Base-by-base conservation (phyloP, 2,797 vertebrate genomes). In the Pelobates cultripes region DNA sequence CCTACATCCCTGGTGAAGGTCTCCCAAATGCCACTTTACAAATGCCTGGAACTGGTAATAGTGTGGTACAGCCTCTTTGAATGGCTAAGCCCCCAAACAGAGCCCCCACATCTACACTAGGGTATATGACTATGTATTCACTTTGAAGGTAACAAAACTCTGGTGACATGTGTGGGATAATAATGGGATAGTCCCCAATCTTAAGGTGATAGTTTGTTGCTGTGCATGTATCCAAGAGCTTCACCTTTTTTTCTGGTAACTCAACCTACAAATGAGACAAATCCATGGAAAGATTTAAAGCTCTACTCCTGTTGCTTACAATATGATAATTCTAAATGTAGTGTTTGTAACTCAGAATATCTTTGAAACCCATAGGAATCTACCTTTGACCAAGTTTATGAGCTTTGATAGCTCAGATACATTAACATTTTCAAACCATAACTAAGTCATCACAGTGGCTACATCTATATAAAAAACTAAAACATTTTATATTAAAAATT, bases 191-290 rank as follows among this genome's bases (percentile, higher is more conserved):
- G 4, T 75, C 70, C 10, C 78, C 14, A 3, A 68, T 15, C 3
- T 80, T 80, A 8, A 67, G 3, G 1, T 43, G 28, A 15, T 9
- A 68, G 73, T 80, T 17, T 79, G 53, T 12, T 10, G 12, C 60
- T 43, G 42, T 73, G 70, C 43, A 73, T 73, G 41, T 55, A 73
- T 41, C 73, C 28, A 8, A 80, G 44, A 51, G 70, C 78, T 2
- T 67, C 28, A 67, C 28, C n/a, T 3, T 67, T 41, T 40, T 28
- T 40, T 67, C 64, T 7, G 64, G 64, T 28, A 41, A 7, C 41
- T 17, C 64, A 8, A 67, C 70, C 47, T 73, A 4, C 17, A 73
- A 72, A 53, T n/a, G 14, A 15, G 3, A 4, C 13, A 44, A 28
- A 28, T 28, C 28, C 28, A 28, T 28, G 28, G 28, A 28, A 28